Evolutionary conservation across 2,888 invertebrate genomes (phyloP), one percentile per base, ranked within the genome.

Genomic region (Lymantria monacha): DNA sequence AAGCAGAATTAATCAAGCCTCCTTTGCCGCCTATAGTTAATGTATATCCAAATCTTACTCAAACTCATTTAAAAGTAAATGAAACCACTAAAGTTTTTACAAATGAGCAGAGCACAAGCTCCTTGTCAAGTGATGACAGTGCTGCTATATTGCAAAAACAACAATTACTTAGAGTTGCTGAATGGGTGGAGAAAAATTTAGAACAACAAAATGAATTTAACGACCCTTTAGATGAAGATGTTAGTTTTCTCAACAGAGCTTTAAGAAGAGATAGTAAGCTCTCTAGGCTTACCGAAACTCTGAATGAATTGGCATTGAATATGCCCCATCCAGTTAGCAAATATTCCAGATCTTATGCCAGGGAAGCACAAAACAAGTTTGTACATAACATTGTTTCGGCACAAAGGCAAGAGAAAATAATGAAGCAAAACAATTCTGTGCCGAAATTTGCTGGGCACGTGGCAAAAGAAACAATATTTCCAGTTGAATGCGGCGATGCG

Each of bases 161-260:
- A 57, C 95, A 95, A 56, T 72, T 95, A 58, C 93, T 93, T 14
- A 88, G 95, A 63, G 95, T 96, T 10, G 95, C 95, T 0, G 95
- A 96, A 67, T 96, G 96, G 96, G 95, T 96, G 14, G 94, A 95
- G 75, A 93, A 93, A 63, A 94, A 93, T 67, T 77, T 93, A 72
- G 92, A 91, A 53, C 91, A 88, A 54, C 91, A 90, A 54, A 91
- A 88, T 48, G 91, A 79, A 62, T 83, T 83, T 47, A 87, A 85
- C 37, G 90, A 90, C 62, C 88, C 85, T 1, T 57, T 87, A 22
- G 90, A 89, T 47, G 88, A 91, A 12, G 90, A 90, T 44, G 83
- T 83, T 10, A 78, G 69, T 52, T 88, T 86, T 54, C 74, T 66
- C 13, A 85, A 77, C 50, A 79, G 82, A 50, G 66, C 74, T 12